A percentile compares a stretch with the other conserved stretches of the same genome.
Conservation (phyloP, 2,888 invertebrate genomes). For the Rhingia rostrata region DNA sequence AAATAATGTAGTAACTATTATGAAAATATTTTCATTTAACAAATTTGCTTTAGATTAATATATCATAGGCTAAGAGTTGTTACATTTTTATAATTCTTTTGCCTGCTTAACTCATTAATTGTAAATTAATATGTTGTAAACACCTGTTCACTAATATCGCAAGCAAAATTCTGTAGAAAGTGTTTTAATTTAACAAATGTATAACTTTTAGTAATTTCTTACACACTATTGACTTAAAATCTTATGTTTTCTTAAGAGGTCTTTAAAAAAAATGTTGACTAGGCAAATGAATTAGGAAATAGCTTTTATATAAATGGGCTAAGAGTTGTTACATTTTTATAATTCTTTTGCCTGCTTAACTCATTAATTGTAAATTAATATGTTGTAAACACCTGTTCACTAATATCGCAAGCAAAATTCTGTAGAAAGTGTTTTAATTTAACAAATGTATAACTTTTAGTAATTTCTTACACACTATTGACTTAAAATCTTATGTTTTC, state of each 20-base stretch:
- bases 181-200: neutral
- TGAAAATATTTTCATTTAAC: conserved; percentile 34
- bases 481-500: too few relatives aligned
- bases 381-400: too few relatives aligned
- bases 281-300: too few relatives aligned
- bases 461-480: too few relatives aligned
- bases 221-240: too few relatives aligned
- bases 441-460: neutral
- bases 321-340: neutral
- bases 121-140: too few relatives aligned
- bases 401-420: too few relatives aligned
- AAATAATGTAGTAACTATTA: conserved; percentile 1
- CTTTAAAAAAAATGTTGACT: too few relatives aligned
- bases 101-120: neutral
- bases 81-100: neutral
- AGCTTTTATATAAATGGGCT: conserved; percentile 6
- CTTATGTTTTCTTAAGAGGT: too few relatives aligned
- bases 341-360: neutral
- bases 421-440: neutral
- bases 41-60: conserved; percentile 77
- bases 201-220: neutral
- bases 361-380: too few relatives aligned
- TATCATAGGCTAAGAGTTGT: conserved; percentile 33
- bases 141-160: too few relatives aligned
- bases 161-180: too few relatives aligned